Base-by-base conservation (phyloP, 2,888 invertebrate species). In the Crematogaster levior region DNA sequence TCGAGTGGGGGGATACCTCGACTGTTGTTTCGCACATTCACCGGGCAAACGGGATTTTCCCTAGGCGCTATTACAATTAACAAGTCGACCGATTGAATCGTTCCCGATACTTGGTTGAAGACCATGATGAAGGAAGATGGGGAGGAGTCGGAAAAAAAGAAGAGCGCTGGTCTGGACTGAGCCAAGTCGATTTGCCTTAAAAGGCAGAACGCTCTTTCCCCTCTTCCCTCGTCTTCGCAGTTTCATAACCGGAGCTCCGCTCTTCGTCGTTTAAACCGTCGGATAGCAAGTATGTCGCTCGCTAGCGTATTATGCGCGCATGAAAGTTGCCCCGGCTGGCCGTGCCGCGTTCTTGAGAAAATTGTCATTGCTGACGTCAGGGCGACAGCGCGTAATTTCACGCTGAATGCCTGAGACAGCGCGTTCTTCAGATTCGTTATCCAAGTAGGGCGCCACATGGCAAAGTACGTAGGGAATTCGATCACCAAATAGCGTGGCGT, bases 171-270 rank as follows among this genome's bases (percentile, higher is more conserved):
- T 72, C 74, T 15, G 21, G 85, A 72, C 65, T 65, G 87, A 85
- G 75, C 77, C 88, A 77, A 61, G 83, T 83, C 70, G 74, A 77
- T 83, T 88, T 85, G 63, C 89, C 87, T 80, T 90, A 89, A 89
- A 88, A 68, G 89, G 87, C 60, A 82, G 80, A 86, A 27, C 73
- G 66, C 81, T 72, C 77, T 87, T 65, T 15, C 15, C 81, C 53
- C 85, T 89, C 87, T 85, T 85, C 85, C 82, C 85, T 85, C 77
- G 85, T 81, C 66, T 86, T 77, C 40, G 72, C 40, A 53, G 80
- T 89, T 89, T 89, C 88, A 85, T 84, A 89, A 88, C 74, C 66
- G 72, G 66, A 80, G 56, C 51, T 27, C 56, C 61, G 21, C 40
- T 74, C 63, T 65, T 81, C 60, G 61, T 53, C 46, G 37, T 82